These are phyloP conservation scores for Chaitophorus viminalis DNA, from an alignment of 2,888 invertebrate genomes.

Conservation along the genomic window DNA sequence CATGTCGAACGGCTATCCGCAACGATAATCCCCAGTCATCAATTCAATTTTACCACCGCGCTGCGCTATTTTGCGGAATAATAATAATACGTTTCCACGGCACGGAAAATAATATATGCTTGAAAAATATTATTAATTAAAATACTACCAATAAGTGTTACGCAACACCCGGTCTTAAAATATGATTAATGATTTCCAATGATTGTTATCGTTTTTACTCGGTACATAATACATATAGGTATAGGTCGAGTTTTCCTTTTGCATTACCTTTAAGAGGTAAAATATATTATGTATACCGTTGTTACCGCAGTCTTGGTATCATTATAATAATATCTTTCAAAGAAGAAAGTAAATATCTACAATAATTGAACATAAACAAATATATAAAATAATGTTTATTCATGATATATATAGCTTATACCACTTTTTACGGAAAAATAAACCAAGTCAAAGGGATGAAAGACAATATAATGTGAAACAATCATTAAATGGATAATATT, in stretches of 20 bases:
- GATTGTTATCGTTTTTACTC: neutral
- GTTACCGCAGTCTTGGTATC: neutral
- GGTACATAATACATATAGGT: too few species aligned
- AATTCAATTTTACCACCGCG: neutral
- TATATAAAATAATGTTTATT: neutral
- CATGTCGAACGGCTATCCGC: constrained; percentile 27
- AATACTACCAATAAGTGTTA: neutral
- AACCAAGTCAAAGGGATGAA: neutral
- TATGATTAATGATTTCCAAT: neutral
- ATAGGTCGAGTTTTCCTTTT: neutral
- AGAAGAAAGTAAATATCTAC: neutral
- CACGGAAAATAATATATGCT: neutral
- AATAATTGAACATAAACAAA: constrained; percentile 20
- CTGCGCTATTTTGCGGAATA: neutral
- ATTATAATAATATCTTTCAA: neutral
- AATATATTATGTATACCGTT: neutral
- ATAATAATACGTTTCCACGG: neutral
- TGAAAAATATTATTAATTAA: neutral
- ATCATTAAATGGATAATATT: neutral
- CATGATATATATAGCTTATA: neutral
- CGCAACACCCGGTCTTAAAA: neutral
- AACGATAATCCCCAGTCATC: constrained; percentile 7
- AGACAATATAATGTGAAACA: neutral
- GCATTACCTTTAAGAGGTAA: neutral
- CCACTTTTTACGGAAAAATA: neutral